These are phyloP conservation scores for Rhizoglyphus robini DNA, from an alignment of 1,140 invertebrate species.

Conservation along the genomic window DNA sequence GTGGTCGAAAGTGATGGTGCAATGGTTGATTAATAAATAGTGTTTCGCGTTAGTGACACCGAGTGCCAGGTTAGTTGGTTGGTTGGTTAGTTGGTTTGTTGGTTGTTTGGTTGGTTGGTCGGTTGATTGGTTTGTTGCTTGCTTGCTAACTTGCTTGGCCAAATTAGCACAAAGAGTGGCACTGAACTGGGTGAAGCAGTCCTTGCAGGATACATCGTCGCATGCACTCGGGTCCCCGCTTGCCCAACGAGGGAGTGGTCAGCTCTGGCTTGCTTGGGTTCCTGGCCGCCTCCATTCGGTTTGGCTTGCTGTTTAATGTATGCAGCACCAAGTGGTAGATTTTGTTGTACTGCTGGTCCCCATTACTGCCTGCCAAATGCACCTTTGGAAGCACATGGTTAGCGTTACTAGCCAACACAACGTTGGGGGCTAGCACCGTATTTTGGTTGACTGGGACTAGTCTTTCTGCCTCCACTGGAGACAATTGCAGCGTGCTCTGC, in stretches of 20 bases:
- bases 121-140: no score
- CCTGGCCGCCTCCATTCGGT: neutral
- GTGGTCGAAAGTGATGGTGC: no score
- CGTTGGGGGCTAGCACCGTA: neutral
- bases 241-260: slow-evolving; percentile 22
- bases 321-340: neutral
- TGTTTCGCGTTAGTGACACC: no score
- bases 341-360: neutral
- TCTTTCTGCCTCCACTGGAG: neutral
- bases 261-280: neutral
- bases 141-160: no score
- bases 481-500: neutral
- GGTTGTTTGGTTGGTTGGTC: no score
- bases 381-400: neutral
- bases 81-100: no score
- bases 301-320: neutral
- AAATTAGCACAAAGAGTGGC: slow-evolving; percentile 32
- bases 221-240: slow-evolving; percentile 31
- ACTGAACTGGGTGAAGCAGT: slow-evolving; percentile 31
- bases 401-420: no score
- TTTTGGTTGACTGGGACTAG: neutral
- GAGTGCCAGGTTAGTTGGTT: no score
- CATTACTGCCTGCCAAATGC: neutral
- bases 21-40: no score
- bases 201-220: slow-evolving; percentile 31